Conservation (phyloP, 2,113 vertebrate species). For the Pedetes capensis region DNA sequence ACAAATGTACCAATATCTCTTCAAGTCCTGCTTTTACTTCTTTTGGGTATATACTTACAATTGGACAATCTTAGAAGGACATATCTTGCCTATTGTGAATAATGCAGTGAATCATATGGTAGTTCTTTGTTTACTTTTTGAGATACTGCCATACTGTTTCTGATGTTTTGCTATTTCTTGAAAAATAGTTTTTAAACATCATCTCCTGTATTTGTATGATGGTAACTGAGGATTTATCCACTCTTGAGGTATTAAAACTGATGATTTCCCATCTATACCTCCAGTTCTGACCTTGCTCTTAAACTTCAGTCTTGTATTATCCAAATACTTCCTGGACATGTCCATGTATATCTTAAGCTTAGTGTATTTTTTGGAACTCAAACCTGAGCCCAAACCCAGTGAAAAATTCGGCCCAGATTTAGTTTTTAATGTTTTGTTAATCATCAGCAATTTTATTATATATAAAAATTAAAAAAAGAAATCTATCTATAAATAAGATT, state of each 20-base stretch:
- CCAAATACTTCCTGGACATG: not conserved
- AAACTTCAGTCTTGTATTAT: not conserved
- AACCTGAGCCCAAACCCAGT: not conserved
- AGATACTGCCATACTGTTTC: not conserved
- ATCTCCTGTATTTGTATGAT: not conserved
- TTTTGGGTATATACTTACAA: not conserved
- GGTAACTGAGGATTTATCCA: not conserved
- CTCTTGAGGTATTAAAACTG: not conserved
- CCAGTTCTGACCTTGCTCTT: not conserved
- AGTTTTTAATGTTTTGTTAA: no score
- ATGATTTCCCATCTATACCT: not conserved
- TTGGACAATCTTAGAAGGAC: not conserved
- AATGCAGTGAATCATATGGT: not conserved
- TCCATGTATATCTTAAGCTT: not conserved
- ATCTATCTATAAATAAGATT: no score
- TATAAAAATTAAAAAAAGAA: no score
- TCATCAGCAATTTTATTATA: no score
- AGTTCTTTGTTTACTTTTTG: not conserved
- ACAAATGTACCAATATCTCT: not conserved
- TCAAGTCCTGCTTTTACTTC: not conserved
- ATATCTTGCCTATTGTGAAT: not conserved
- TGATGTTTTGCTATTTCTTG: no score
- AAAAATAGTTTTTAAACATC: not conserved
- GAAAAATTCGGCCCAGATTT: no score
- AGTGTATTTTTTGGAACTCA: not conserved